Percentiles rank a stretch among this genome's conserved stretches.
These are phyloP conservation scores for Hypolimnas misippus DNA, from an alignment of 2,888 invertebrate genomes.

Conservation along the genomic window DNA sequence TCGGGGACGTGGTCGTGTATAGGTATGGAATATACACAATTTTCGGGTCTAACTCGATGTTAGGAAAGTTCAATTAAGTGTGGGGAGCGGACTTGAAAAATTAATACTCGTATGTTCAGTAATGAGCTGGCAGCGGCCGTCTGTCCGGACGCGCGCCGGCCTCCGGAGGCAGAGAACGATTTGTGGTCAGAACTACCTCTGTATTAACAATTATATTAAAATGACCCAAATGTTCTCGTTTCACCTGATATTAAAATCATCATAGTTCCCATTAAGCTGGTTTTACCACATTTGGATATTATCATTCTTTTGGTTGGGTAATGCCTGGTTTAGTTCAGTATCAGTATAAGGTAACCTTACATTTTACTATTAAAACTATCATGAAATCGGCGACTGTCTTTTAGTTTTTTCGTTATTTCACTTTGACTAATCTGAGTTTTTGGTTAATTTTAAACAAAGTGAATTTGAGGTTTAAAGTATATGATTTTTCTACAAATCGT, in stretches of 20 bases:
- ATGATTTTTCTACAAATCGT: background rate
- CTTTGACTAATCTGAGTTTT: no score
- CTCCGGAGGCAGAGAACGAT: constrained; percentile 27
- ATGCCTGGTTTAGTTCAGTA: background rate
- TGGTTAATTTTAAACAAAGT: no score
- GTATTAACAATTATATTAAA: constrained; percentile 29
- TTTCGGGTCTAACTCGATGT: constrained; percentile 4
- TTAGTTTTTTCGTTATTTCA: no score
- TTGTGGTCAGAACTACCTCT: constrained; percentile 21
- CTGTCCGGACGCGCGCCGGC: constrained; percentile 1
- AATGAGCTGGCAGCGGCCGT: constrained; percentile 21
- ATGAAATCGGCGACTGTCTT: no score
- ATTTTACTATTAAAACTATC: no score
- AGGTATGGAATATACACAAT: background rate
- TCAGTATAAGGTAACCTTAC: no score
- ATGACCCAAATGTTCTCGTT: constrained; percentile 8
- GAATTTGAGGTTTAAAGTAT: background rate
- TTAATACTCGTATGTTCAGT: constrained; percentile 20
- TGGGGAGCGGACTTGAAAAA: constrained; percentile 7
- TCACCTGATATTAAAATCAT: background rate
- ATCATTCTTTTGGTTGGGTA: no score
- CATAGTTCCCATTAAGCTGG: background rate
- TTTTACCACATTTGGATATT: background rate
- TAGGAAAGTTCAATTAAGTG: constrained; percentile 15
- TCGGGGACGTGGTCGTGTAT: background rate